Base-by-base conservation (phyloP, 2,888 invertebrate genomes). In the Lasioglossum zephyrum region DNA sequence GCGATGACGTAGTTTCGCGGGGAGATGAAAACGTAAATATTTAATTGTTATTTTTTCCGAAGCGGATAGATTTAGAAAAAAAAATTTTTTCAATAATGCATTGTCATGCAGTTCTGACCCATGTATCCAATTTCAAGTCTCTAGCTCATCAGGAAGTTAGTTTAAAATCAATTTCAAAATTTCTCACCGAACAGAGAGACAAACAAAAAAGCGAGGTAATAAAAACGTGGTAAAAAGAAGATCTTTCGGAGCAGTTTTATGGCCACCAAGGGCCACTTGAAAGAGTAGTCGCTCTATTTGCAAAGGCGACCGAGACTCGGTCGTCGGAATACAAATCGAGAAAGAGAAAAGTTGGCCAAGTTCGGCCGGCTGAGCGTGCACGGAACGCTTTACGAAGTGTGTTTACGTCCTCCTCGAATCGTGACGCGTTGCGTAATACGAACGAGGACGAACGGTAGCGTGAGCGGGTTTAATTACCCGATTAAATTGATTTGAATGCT, bases 401-500 rank as follows among this genome's bases (percentile, higher is more conserved):
- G 57, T 79, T 84, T 85, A 53, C 78, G 63, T 73, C 31, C 26
- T 69, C 6, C 57, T 53, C 39, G 57, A 47, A 70, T 36, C 26
- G n/a, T 73, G 36, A 69, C 73, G 69, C 39, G 49, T 85, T 84
- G 73, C 79, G 79, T 79, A 86, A 86, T 81, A 75, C 47, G 72
- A 77, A 78, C 86, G 81, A 75, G 81, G 86, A 81, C 86, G 41
- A 69, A 11, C 39, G 44, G 60, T 69, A 60, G 73, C 76, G 78
- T 63, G 81, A 76, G 73, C 76, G 70, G 75, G 76, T 79, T 87
- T 82, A 87, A 82, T 87, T 86, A 77, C 39, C 47, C 79, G 74
- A 74, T 86, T 79, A 82, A 82, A 86, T 87, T 77, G 74, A 82
- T 79, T 82, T 77, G 77, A 79, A 86, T 70, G 77, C 36, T 47